A percentile compares a stretch with the other conserved stretches of the same genome.
Conservation (phyloP, 2,113 vertebrate species). For the Bungarus multicinctus region DNA sequence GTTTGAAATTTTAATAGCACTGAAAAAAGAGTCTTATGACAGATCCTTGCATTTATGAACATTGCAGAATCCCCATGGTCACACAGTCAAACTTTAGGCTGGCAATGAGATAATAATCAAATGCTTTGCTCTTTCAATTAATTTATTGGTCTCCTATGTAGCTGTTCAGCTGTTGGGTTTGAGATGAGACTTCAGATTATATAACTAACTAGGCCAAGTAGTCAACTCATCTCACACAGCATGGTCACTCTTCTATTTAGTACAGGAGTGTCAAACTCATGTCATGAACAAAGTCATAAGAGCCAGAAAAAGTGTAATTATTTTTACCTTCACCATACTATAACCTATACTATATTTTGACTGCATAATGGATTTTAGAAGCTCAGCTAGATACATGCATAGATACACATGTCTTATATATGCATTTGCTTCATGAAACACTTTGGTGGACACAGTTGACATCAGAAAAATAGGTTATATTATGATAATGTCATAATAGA, state of each 20-base stretch:
- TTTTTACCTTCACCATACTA: background rate
- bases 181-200: background rate
- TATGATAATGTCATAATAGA: constrained; percentile 22
- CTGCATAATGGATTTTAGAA: background rate
- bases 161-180: background rate
- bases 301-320: background rate
- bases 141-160: background rate
- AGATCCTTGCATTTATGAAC: background rate
- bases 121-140: background rate
- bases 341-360: background rate
- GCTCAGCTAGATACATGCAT: background rate
- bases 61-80: background rate
- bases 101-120: background rate
- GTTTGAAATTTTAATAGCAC: background rate
- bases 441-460: background rate
- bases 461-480: constrained; percentile 16
- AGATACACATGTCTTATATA: background rate
- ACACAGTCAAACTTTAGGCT: background rate
- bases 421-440: background rate
- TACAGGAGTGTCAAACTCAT: background rate
- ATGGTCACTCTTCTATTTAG: background rate
- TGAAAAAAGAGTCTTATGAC: background rate
- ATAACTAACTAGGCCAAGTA: background rate
- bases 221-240: background rate
- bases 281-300: too few relatives aligned